These are phyloP conservation scores for Phainopepla nitens DNA, from an alignment of 2,113 vertebrate species.

Conservation along the genomic window DNA sequence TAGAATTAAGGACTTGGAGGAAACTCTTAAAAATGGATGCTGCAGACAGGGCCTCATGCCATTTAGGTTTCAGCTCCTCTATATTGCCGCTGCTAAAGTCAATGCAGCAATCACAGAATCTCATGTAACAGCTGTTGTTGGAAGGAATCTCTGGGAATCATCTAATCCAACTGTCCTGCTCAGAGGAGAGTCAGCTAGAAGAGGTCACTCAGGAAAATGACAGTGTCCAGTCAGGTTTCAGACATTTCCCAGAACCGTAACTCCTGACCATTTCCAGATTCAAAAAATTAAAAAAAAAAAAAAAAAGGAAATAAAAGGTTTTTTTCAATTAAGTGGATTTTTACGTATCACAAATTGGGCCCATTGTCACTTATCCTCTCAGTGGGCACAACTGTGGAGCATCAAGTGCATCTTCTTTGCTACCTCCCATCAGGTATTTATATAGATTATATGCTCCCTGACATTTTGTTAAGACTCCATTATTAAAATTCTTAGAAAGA, in stretches of 20 bases:
- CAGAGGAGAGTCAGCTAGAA: not conserved
- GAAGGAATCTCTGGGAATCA: not conserved
- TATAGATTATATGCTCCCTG: not conserved
- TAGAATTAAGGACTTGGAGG: not conserved
- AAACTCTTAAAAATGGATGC: not conserved
- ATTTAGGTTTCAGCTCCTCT: not conserved
- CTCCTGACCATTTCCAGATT: not conserved
- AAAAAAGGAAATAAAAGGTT: not conserved
- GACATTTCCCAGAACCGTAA: not conserved
- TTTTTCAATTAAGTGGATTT: not conserved
- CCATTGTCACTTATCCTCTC: not conserved
- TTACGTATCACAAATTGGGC: not conserved
- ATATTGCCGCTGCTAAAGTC: not conserved
- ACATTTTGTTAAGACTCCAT: not conserved
- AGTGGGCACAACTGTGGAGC: not conserved
- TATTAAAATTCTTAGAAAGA: not conserved
- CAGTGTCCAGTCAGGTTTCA: not conserved
- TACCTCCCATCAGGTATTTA: not conserved
- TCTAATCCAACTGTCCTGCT: not conserved
- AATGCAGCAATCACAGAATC: not conserved
- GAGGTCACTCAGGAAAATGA: not conserved
- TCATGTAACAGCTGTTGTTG: rapidly evolving
- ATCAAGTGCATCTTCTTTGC: not conserved
- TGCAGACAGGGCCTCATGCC: not conserved
- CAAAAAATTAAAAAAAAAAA: not conserved